Conservation (phyloP, 1,140 invertebrate species). For the Drosophila eugracilis region DNA sequence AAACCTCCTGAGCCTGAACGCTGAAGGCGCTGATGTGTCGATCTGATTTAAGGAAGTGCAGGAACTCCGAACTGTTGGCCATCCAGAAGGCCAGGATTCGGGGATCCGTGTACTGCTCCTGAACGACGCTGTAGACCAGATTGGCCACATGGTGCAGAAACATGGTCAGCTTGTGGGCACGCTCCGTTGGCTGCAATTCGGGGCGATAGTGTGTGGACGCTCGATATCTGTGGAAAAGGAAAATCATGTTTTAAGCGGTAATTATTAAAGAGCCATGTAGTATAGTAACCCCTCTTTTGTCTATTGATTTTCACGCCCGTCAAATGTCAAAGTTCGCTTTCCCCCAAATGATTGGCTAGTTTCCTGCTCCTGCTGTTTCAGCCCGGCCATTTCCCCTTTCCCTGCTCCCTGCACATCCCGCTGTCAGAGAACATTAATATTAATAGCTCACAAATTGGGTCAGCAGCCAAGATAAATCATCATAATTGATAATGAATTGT, state of each 20-base stretch:
- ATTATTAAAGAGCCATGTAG: background rate
- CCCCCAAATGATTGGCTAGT: slow-evolving; percentile 5
- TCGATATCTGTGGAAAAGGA: slow-evolving; percentile 88
- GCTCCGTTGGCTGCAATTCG: slow-evolving; percentile 95
- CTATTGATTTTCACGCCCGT: slow-evolving; percentile 48
- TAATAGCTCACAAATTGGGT: slow-evolving; percentile 80
- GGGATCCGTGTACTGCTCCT: slow-evolving; percentile 93
- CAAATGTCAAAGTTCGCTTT: slow-evolving; percentile 45
- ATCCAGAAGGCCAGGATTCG: slow-evolving; percentile 97
- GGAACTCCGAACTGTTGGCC: slow-evolving; percentile 96
- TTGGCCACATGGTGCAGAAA: slow-evolving; percentile 95
- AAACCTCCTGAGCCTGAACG: slow-evolving; percentile 95
- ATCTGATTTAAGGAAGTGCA: slow-evolving; percentile 98
- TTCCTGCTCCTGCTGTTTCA: slow-evolving; percentile 11
- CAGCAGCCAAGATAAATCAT: slow-evolving; percentile 80
- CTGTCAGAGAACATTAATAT: slow-evolving; percentile 65
- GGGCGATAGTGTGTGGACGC: slow-evolving; percentile 97
- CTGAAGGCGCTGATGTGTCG: slow-evolving; percentile 96
- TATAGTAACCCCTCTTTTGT: slow-evolving; percentile 10
- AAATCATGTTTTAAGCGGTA: background rate
- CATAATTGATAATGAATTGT: slow-evolving; percentile 82
- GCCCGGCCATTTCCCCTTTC: slow-evolving; percentile 17
- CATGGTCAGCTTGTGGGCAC: slow-evolving; percentile 94
- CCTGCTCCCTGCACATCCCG: background rate
- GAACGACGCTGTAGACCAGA: slow-evolving; percentile 93